Percentiles rank a stretch among this genome's conserved stretches.
Evolutionary conservation across 2,797 vertebrate genomes (phyloP).

Genomic region (Heliangelus exortis): DNA sequence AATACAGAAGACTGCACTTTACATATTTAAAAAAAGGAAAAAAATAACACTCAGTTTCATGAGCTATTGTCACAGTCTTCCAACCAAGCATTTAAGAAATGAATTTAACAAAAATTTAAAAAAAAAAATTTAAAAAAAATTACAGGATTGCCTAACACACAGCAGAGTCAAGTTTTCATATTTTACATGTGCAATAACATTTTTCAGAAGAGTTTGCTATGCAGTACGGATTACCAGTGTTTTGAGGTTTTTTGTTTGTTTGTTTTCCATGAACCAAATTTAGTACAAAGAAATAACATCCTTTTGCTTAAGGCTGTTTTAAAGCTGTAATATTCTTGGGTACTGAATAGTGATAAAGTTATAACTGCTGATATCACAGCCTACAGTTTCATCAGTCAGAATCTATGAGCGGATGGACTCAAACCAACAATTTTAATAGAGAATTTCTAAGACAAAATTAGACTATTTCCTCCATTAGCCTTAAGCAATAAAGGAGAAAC

Average conservation of each 20-base stretch:
- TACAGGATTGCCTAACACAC: slow-evolving; percentile 98
- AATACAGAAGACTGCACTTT: slow-evolving; percentile 99
- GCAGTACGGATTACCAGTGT: slow-evolving; percentile 86
- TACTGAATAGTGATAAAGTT: slow-evolving; percentile 62
- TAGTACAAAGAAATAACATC: slow-evolving; percentile 72
- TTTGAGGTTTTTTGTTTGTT: slow-evolving; percentile 64
- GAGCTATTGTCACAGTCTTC: slow-evolving; percentile 96
- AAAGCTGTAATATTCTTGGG: slow-evolving; percentile 76
- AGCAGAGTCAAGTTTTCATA: slow-evolving; percentile 92
- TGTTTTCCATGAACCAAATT: slow-evolving; percentile 68
- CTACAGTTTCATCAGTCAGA: slow-evolving; percentile 50
- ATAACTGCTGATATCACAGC: slow-evolving; percentile 57
- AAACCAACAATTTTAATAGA: slow-evolving; percentile 61
- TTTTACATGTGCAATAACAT: slow-evolving; percentile 99
- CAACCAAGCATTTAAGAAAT: slow-evolving; percentile 94
- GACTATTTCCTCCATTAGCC: slow-evolving; percentile 66
- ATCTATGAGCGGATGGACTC: slow-evolving; percentile 44
- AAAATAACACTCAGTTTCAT: slow-evolving; percentile 89
- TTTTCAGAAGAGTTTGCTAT: slow-evolving; percentile 82
- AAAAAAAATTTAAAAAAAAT: slow-evolving; percentile 82
- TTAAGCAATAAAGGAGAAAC: slow-evolving; percentile 74
- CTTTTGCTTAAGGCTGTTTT: slow-evolving; percentile 80
- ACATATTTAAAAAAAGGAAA: slow-evolving; percentile 90
- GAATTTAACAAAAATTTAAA: slow-evolving; percentile 84
- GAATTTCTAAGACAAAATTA: slow-evolving; percentile 58